A percentile compares a stretch with the other conserved stretches of the same genome.
Evolutionary conservation across 2,888 invertebrate species (phyloP).

Genomic region (Thereva unica): DNA sequence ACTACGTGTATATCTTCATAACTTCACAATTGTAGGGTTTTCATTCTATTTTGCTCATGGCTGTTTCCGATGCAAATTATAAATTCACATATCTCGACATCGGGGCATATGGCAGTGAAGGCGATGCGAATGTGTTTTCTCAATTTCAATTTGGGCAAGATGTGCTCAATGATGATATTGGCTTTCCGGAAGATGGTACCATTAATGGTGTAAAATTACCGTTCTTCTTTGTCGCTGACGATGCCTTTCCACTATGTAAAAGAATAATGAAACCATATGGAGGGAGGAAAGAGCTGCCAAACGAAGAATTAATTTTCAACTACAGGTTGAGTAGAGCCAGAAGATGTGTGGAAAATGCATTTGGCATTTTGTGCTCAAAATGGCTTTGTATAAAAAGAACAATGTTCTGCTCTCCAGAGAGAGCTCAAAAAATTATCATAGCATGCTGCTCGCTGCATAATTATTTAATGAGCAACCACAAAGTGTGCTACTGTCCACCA

Average conservation of each 20-base stretch:
- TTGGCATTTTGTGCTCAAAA: constrained; percentile 21
- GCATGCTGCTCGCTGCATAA: too few species aligned
- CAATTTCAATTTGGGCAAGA: not conserved
- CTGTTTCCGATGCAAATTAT: not conserved
- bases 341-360: constrained; percentile 39
- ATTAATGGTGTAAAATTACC: constrained; percentile 21
- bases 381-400: constrained; percentile 29
- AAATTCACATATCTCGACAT: not conserved
- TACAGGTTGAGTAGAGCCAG: constrained; percentile 35
- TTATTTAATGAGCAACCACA: too few species aligned
- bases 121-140: not conserved
- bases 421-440: too few species aligned
- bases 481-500: too few species aligned
- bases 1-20: too few species aligned
- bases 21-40: too few species aligned
- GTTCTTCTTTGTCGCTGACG: constrained; percentile 33
- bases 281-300: constrained; percentile 9
- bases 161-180: not conserved
- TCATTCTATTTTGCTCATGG: not conserved
- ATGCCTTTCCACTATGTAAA: constrained; percentile 41
- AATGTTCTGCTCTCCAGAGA: constrained; percentile 13
- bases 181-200: not conserved
- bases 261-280: constrained; percentile 44
- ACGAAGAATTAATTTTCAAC: constrained; percentile 33
- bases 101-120: not conserved